Percentiles rank a stretch among this genome's conserved stretches.
Evolutionary conservation across 2,797 vertebrate genomes (phyloP).

Genomic region (Agapornis canus): DNA sequence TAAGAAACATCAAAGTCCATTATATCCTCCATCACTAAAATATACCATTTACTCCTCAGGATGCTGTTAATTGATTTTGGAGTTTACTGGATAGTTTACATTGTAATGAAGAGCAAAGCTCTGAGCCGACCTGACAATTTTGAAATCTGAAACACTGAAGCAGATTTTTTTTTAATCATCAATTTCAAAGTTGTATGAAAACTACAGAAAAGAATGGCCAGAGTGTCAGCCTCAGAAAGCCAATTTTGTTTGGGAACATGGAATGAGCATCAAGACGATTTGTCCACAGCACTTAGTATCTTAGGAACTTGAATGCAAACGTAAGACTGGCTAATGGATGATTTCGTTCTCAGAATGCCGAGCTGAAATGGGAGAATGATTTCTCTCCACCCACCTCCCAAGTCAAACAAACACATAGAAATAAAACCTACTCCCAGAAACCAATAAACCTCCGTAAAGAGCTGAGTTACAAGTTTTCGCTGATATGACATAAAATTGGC

Average conservation of each 20-base stretch:
- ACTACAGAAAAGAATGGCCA: neutral
- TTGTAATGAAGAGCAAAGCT: neutral
- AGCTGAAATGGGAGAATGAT: neutral
- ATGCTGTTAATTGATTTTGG: neutral
- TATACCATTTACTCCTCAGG: neutral
- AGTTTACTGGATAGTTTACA: neutral
- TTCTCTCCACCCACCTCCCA: neutral
- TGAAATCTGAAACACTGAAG: neutral
- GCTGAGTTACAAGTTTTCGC: neutral
- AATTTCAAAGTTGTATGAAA: neutral
- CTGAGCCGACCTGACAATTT: neutral
- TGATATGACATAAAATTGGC: neutral
- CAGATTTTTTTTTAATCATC: neutral
- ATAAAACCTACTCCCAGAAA: neutral
- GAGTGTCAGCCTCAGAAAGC: neutral
- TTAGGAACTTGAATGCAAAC: neutral
- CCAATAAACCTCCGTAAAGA: neutral
- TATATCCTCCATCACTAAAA: neutral
- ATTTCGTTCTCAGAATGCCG: neutral
- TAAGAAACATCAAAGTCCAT: neutral
- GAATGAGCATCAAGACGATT: neutral
- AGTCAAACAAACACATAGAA: neutral
- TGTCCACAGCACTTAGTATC: neutral
- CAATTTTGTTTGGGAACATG: neutral
- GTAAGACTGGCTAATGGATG: neutral